Conservation (phyloP, 2,888 invertebrate genomes). For the Suillia variegata region DNA sequence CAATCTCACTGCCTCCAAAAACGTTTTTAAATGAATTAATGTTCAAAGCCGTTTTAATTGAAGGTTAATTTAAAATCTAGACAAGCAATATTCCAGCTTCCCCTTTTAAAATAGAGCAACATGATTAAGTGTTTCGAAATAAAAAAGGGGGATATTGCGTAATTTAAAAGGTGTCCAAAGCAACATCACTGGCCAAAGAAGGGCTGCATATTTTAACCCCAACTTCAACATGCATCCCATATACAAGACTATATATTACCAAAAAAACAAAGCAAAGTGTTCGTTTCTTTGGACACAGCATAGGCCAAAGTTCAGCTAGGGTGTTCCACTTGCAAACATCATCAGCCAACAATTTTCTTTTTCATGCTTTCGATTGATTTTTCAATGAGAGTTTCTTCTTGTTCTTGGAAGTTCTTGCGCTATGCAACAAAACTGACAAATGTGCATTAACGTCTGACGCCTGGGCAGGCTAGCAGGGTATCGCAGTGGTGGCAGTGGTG, state of each 20-base stretch:
- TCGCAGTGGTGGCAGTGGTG: too few relatives aligned
- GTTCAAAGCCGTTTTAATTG: background rate
- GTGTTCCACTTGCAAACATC: too few relatives aligned
- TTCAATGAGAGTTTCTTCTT: conserved; percentile 18
- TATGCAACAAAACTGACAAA: too few relatives aligned
- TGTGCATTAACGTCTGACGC: background rate
- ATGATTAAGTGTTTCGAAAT: background rate
- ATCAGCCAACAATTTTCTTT: conserved; percentile 28
- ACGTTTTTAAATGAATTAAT: background rate
- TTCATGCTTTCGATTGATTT: conserved; percentile 52
- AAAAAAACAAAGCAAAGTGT: too few relatives aligned
- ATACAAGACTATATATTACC: too few relatives aligned
- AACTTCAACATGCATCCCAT: too few relatives aligned
- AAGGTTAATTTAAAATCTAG: conserved; percentile 1
- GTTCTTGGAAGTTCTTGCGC: too few relatives aligned
- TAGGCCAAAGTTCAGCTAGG: too few relatives aligned
- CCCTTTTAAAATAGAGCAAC: background rate
- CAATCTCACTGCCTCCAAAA: too few relatives aligned
- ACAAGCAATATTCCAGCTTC: background rate
- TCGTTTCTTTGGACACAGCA: too few relatives aligned
- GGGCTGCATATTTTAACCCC: too few relatives aligned
- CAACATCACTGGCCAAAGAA: too few relatives aligned
- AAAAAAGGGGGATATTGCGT: background rate
- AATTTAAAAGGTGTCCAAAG: background rate
- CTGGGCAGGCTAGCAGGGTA: background rate